Base-by-base conservation (phyloP, 2,797 vertebrate genomes). In the Spinus pinus region DNA sequence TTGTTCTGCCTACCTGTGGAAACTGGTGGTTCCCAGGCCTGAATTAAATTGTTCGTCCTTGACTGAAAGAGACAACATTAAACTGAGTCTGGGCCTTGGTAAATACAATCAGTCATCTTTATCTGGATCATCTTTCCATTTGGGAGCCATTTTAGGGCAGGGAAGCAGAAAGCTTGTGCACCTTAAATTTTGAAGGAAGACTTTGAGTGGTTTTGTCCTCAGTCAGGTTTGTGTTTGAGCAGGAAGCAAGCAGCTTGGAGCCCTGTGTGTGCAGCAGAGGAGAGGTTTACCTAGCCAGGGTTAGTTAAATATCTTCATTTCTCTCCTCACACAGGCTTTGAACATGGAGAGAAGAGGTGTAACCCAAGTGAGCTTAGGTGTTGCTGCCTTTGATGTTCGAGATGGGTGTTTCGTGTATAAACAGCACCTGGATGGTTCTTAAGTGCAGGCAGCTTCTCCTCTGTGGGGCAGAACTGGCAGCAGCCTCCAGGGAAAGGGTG, bases 341-440 rank as follows among this genome's bases (percentile, higher is more conserved):
- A 90, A 57, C 1, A 0, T 27, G 25, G 57, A 7, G 65, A 86
- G 67, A 74, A 21, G 31, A 93, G 62, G 66, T 93, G 70, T 81
- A 62, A 56, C 71, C 62, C 77, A 42, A 53, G 56, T 17, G 71
- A 88, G 54, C n/a, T 89, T 75, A 64, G 1, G 37, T 60, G 57
- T 39, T 80, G 49, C 56, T 60, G 35, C 39, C 82, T 93, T 95
- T 95, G 91, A 96, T 94, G 86, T 93, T 65, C 0, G 0, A 78
- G 56, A 69, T 74, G 69, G 33, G 54, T 95, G 82, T 95, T 95
- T 70, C 4, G 0, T 41, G 60, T 77, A 31, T 77, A 88, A 94
- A 88, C 78, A 94, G 50, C 90, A 96, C 82, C 94, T 93, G 83
- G 82, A 44, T 82, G 81, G 35, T 41, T 86, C 83, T 81, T 77